Base-by-base conservation (phyloP, 2,888 invertebrate species). In the Ypsolopha sequella region DNA sequence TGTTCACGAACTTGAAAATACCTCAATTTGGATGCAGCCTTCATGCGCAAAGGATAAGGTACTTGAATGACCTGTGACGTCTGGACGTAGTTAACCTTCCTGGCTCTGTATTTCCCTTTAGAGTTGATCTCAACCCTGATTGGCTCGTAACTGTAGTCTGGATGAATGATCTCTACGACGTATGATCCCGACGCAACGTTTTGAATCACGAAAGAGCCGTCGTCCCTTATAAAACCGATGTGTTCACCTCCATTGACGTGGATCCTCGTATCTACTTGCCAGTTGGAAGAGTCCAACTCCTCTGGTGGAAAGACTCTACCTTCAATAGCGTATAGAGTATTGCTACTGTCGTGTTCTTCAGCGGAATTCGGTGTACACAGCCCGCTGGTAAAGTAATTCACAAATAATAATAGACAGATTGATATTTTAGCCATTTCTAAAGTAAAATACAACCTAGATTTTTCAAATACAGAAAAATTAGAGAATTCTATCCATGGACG, bases 71-170 rank as follows among this genome's bases (percentile, higher is more conserved):
- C 94, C 70, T 94, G 92, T 0, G 95, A 93, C 0, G 96, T 96
- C 76, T 98, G 98, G 45, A 99, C 92, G 65, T 94, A 92, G 76
- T 98, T 98, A 0, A 99, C 94, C 85, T 95, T 95, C 46, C 99
- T 89, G 0, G 98, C 98, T 60, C 99, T 89, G 66, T 95, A 95
- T 80, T 98, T 99, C 41, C 99, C 99, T 77, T 97, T 98, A 0
- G 95, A 94, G 73, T 96, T 99, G 55, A 99, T 98, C 85, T 99
- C 99, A 1, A 99, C 97, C 55, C 99, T 88, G 6, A 95, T 92
- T 14, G 97, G 95, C 73, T 99, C 99, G 73, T 97, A 99, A 58
- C 93, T 90, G 68, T 92, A 96, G 68, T 97, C 94, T 0, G 98
- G 95, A 79, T 98, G 93, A 41, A 95, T 85, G 7, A 97, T 91